phyloP scores from a whole-genome alignment of 2,113 vertebrate genomes.

The Prolemur simus region DNA sequence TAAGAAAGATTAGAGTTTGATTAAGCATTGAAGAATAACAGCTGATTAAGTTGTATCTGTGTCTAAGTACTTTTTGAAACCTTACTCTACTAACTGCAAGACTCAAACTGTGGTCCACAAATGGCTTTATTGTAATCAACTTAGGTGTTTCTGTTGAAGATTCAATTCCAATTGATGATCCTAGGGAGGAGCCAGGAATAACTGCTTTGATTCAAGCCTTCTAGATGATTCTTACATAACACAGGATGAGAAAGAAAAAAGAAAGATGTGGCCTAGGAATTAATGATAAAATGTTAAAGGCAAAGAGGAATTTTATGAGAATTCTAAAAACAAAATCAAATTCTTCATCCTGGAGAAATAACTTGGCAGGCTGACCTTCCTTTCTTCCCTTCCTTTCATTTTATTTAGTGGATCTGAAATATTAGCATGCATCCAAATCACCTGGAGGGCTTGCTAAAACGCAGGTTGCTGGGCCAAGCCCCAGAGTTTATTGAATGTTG shows the following conservation, averaged over 20 bases:
- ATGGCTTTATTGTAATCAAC: neutral
- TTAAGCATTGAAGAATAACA: neutral
- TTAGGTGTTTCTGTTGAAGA: neutral
- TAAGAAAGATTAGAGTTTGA: neutral
- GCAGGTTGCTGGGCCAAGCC: neutral
- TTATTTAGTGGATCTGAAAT: neutral
- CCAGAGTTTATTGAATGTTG: neutral
- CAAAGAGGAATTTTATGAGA: neutral
- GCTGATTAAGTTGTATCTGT: neutral
- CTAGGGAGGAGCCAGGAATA: neutral
- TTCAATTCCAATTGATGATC: neutral
- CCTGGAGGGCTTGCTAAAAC: neutral
- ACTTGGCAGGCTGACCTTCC: neutral
- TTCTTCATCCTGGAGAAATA: neutral
- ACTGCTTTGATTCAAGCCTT: neutral
- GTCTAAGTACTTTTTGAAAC: neutral
- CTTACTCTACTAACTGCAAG: neutral
- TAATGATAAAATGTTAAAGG: neutral
- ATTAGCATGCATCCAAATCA: neutral
- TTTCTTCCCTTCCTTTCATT: rapidly evolving
- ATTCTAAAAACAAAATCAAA: neutral
- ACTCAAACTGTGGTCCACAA: neutral
- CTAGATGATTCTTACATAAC: neutral
- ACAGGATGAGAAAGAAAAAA: neutral
- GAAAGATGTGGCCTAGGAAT: neutral